These are phyloP conservation scores for Plusia festucae DNA, from an alignment of 2,888 invertebrate species.

Conservation along the genomic window DNA sequence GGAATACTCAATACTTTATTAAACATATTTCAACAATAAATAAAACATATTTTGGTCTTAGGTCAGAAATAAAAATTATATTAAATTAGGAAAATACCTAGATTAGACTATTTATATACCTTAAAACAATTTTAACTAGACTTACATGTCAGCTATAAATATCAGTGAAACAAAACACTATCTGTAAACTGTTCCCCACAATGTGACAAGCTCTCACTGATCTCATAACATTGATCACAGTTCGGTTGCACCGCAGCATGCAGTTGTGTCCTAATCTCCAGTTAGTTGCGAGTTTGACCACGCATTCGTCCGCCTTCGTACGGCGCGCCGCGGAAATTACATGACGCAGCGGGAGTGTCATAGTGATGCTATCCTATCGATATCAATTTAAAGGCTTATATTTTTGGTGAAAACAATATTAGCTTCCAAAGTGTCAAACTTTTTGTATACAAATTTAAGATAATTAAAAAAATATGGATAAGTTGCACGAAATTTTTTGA, in stretches of 20 bases:
- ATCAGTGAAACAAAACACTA: neutral
- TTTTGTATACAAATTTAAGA: no score
- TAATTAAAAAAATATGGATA: no score
- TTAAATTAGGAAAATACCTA: no score
- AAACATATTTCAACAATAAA: no score
- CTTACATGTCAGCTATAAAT: neutral
- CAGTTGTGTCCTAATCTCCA: constrained; percentile 49
- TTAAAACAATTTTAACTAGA: no score
- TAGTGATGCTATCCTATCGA: constrained; percentile 34
- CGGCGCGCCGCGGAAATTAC: constrained; percentile 74
- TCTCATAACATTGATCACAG: constrained; percentile 43
- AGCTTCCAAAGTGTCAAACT: no score
- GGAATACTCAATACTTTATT: no score
- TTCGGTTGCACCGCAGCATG: constrained; percentile 38
- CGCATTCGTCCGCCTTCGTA: constrained; percentile 67
- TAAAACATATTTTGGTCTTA: no score
- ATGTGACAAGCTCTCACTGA: neutral
- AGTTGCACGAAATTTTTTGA: no score
- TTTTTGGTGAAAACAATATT: no score
- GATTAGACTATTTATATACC: no score
- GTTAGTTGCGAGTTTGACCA: constrained; percentile 66
- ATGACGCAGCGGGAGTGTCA: constrained; percentile 67
- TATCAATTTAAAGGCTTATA: neutral
- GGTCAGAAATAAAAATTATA: no score
- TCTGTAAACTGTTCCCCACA: constrained; percentile 3